phyloP scores from a whole-genome alignment of 2,113 vertebrate genomes.

The Myrmophylax atrothorax region DNA sequence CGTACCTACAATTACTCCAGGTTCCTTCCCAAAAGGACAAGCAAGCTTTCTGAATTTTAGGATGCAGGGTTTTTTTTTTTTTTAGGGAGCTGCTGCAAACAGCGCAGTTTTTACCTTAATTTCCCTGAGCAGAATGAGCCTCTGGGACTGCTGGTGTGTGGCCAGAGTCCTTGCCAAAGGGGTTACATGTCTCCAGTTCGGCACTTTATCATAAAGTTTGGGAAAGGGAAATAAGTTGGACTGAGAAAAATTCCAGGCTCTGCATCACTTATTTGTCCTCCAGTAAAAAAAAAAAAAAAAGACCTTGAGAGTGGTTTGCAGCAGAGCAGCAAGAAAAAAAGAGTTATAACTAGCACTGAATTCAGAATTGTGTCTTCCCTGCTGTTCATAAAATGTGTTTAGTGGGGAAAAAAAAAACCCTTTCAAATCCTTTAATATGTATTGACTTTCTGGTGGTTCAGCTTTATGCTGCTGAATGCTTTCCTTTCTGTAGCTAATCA shows the following conservation, averaged over 20 bases:
- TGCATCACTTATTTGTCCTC: neutral
- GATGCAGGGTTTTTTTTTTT: neutral
- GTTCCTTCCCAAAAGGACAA: neutral
- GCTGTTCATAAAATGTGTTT: conserved; percentile 7
- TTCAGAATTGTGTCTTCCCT: conserved; percentile 6
- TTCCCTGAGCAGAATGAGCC: neutral
- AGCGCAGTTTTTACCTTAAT: neutral
- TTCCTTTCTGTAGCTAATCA: conserved; percentile 17
- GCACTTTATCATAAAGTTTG: neutral
- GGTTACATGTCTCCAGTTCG: neutral
- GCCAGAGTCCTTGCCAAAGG: neutral
- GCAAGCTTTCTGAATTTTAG: neutral
- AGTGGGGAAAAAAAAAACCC: neutral
- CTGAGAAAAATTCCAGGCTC: neutral
- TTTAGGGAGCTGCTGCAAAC: neutral
- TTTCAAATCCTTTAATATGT: conserved; percentile 18
- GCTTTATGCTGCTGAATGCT: neutral
- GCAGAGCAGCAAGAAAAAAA: neutral
- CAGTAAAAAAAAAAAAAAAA: neutral
- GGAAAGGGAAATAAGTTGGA: neutral
- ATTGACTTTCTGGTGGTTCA: conserved; percentile 30
- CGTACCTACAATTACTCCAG: neutral
- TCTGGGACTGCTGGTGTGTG: neutral
- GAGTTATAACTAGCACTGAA: neutral
- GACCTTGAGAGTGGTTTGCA: neutral